Base-by-base conservation (phyloP, 2,113 vertebrate genomes). In the Elanus axillaris region DNA sequence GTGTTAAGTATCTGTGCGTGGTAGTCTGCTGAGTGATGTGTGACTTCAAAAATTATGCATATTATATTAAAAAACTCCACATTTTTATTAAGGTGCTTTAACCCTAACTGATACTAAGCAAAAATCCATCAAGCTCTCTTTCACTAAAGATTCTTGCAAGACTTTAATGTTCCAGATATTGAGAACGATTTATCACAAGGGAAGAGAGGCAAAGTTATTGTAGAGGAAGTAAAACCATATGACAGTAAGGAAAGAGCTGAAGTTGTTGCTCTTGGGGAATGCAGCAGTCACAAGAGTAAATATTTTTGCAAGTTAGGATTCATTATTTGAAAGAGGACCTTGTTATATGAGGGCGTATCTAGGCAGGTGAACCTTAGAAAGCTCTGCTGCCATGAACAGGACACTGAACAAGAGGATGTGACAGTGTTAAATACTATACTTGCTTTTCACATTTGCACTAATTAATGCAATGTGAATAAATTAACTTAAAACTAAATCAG, bases 381-480 rank as follows among this genome's bases (percentile, higher is more conserved):
- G 32, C 11, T 78, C 50, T 94, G 69, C 45, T 88, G 21, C 19
- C 48, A 73, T 10, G 12, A 88, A 42, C 9, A 85, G 38, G 26
- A 59, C 22, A 32, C 15, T 55, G 48, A 84, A 40, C 10, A n/a
- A 52, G 27, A 95, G 74, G 25, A 73, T 20, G 31, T 76, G 53
- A 62, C 34, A 93, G 15, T 77, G 18, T 82, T 95, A 91, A 94
- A 81, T 74, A 55, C 52, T 94, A 29, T 68, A 38, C 13, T 93
- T 96, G 26, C 20, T 59, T 92, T 68, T 93, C 16, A 40, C 62
- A 45, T 56, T 40, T 82, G 47, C 17, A 36, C 31, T 95, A 93
- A 94, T 93, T 94, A 93, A 91, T 60, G 48, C 73, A 83, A 59
- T 86, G 58, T 96, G 87, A 88, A 88, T 96, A 97, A 94, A 96